phyloP scores from a whole-genome alignment of 1,140 invertebrate species.

The Paraescarpia echinospica region DNA sequence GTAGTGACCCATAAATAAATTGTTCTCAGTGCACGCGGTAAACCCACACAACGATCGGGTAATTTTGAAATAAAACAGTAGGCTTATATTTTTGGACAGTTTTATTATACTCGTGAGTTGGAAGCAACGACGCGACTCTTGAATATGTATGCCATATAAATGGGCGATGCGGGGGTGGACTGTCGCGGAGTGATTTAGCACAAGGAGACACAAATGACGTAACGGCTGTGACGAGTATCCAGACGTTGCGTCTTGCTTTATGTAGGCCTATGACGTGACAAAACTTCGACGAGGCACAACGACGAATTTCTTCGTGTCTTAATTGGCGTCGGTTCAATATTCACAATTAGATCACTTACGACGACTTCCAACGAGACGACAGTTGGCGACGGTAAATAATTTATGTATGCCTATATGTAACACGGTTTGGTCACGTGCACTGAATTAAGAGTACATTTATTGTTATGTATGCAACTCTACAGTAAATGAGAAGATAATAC shows the following conservation, averaged over 20 bases:
- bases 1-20: not conserved
- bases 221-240: not conserved
- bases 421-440: not conserved
- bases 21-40: not conserved
- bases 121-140: not conserved
- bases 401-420: no score
- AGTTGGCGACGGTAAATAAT: no score
- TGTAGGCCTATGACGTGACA: not conserved
- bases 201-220: not conserved
- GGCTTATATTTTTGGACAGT: no score
- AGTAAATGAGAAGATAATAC: not conserved
- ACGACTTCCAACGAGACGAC: no score
- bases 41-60: not conserved
- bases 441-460: not conserved
- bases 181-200: not conserved
- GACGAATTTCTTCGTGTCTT: not conserved
- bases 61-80: not conserved
- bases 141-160: not conserved
- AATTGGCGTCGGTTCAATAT: not conserved
- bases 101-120: not conserved
- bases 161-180: not conserved
- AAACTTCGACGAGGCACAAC: not conserved
- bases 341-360: not conserved
- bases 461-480: not conserved
- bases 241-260: not conserved